These are phyloP conservation scores for Notolepis coatsorum DNA, from an alignment of 2,797 vertebrate species.

Conservation along the genomic window DNA sequence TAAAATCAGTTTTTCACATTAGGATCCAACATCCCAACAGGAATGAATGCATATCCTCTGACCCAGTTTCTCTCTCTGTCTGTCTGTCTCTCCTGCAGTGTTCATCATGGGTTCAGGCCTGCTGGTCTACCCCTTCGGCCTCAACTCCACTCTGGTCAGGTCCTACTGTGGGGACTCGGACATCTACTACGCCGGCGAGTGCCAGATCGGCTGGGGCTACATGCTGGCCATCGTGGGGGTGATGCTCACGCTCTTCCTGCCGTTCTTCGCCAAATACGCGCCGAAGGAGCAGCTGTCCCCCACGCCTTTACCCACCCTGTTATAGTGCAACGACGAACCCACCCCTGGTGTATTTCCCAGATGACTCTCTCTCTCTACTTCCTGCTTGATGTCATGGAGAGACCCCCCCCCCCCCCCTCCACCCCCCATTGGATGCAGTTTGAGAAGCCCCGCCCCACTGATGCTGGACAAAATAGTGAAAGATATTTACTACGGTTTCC, in stretches of 20 bases:
- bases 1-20: too few relatives aligned
- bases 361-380: not conserved
- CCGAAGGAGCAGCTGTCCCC: conserved; percentile 94
- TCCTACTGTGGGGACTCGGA: conserved; percentile 90
- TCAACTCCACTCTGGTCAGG: conserved; percentile 91
- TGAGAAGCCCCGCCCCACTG: conserved; percentile 44
- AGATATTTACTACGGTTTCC: conserved; percentile 67
- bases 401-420: conserved; percentile 57
- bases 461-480: conserved; percentile 32
- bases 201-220: conserved; percentile 96
- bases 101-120: conserved; percentile 95
- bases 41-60: conserved; percentile 5
- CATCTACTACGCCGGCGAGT: conserved; percentile 92
- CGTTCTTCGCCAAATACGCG: conserved; percentile 96
- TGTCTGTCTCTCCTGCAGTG: conserved; percentile 83
- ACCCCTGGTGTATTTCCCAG: conserved; percentile 3
- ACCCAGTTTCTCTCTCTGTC: conserved; percentile 2
- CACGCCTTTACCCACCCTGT: conserved; percentile 92
- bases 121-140: conserved; percentile 93
- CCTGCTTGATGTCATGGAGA: conserved; percentile 50
- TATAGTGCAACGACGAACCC: conserved; percentile 80
- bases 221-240: conserved; percentile 95
- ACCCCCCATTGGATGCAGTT: conserved; percentile 50
- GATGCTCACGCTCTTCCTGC: conserved; percentile 95
- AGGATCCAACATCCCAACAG: too few relatives aligned